Evolutionary conservation across 2,797 vertebrate genomes (phyloP), one percentile per base, ranked within the genome.

Genomic region (Pangasius djambal): DNA sequence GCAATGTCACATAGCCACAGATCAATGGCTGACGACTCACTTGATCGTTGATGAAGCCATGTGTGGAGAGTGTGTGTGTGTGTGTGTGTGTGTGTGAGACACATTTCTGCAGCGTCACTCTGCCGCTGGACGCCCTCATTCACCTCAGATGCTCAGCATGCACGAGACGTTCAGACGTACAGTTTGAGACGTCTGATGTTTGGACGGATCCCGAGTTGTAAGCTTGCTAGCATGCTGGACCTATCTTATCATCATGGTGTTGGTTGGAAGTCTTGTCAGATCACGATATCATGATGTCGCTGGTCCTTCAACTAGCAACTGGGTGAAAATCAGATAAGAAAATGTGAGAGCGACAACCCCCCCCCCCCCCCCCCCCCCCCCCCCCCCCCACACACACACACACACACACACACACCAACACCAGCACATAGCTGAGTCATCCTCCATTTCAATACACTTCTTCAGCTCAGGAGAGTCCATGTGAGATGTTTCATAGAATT

Each of bases 381-480:
- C 28, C 34, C 4, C 34, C 28, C 59, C 50, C 40, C 16, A 0
- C 2, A 34, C 16, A 34, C 34, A 34, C 34, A 34, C 34, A 34
- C 34, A 34, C 34, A 34, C 34, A 34, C 34, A 34, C 34, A 34
- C 34, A 34, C 59, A 57, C 50, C 28, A 25, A 0, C 2, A 34
- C 16, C 31, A 12, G n/a, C 50, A n/a, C 67, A 75, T 22, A 67
- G 81, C 95, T 95, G 95, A 95, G 94, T 96, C 95, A 95, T 94
- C 77, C 78, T 61, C 37, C 50, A 48, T 88, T 59, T 59, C 78
- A 4, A 74, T 67, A 15, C 25, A 74, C 7, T 5, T 70, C 28
- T 70, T 34, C 48, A 25, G 55, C 25, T 69, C 55, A 34, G 57
- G 55, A 83, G 55, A 9, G 28, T 50, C 44, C 61, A 20, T 40